These are phyloP conservation scores for Cavia aperea DNA, from an alignment of 2,113 vertebrate genomes.

Conservation along the genomic window DNA sequence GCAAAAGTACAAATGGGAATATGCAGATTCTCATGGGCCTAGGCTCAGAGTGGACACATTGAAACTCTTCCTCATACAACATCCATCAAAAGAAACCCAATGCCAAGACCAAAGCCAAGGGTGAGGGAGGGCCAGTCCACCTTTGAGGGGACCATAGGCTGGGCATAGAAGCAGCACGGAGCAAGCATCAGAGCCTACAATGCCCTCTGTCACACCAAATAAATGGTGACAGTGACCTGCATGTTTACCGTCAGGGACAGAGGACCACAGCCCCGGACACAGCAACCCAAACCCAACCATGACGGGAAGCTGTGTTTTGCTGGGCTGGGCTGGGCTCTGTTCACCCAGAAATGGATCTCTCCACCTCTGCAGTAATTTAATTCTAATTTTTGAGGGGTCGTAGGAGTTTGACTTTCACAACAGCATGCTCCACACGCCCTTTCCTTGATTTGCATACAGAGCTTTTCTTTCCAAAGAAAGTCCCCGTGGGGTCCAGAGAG, in stretches of 20 bases:
- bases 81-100: not conserved
- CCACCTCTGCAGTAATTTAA: not conserved
- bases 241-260: not conserved
- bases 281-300: not conserved
- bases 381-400: not conserved
- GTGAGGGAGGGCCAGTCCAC: not conserved
- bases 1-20: not conserved
- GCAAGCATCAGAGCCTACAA: not conserved
- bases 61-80: not conserved
- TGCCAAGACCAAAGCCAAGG: not conserved
- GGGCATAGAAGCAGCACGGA: not conserved
- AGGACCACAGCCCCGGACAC: not conserved
- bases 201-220: too few relatives aligned
- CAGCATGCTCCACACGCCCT: accelerated
- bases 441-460: not conserved
- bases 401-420: not conserved
- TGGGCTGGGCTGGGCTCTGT: not conserved
- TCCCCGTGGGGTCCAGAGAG: not conserved
- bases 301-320: not conserved
- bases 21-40: too few relatives aligned
- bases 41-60: not conserved
- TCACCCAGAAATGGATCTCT: not conserved
- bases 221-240: accelerated
- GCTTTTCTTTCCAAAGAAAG: not conserved
- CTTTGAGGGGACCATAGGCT: not conserved